These are phyloP conservation scores for Tetragonisca angustula DNA, from an alignment of 2,888 invertebrate species.

Conservation along the genomic window DNA sequence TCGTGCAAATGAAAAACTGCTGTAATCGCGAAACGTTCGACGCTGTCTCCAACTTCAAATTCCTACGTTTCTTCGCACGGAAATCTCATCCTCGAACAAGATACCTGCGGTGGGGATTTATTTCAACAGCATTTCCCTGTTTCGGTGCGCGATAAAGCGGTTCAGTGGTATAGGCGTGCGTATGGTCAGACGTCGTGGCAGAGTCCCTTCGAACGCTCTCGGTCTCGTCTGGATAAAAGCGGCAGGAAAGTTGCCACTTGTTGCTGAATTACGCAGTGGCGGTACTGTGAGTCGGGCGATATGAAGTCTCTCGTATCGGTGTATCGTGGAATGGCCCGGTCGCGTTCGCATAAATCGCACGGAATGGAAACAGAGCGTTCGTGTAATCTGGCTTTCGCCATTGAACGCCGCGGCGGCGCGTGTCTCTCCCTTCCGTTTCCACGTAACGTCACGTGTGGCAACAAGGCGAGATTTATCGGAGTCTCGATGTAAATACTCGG, in stretches of 20 bases:
- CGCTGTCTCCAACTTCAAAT: not conserved
- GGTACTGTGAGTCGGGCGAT: slow-evolving; percentile 10
- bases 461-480: not conserved
- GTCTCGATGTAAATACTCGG: not conserved
- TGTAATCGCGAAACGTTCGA: not conserved
- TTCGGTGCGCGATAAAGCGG: not conserved
- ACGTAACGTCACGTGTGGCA: not conserved
- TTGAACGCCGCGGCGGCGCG: not conserved
- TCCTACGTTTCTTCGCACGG: not conserved
- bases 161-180: slow-evolving; percentile 16
- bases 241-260: slow-evolving; percentile 49
- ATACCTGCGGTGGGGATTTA: not conserved
- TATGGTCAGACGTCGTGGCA: not conserved
- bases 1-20: no score
- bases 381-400: slow-evolving; percentile 10
- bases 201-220: not conserved
- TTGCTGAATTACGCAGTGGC: slow-evolving; percentile 55
- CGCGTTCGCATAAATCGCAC: not conserved
- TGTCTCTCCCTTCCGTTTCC: slow-evolving; percentile 4
- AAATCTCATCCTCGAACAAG: no score
- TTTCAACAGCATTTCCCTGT: not conserved
- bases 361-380: slow-evolving; percentile 9
- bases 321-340: not conserved
- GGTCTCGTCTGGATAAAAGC: slow-evolving; percentile 6
- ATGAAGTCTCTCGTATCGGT: not conserved